A percentile compares a stretch with the other conserved stretches of the same genome.
Conservation (phyloP, 2,888 invertebrate species). For the Cantharis nigra region DNA sequence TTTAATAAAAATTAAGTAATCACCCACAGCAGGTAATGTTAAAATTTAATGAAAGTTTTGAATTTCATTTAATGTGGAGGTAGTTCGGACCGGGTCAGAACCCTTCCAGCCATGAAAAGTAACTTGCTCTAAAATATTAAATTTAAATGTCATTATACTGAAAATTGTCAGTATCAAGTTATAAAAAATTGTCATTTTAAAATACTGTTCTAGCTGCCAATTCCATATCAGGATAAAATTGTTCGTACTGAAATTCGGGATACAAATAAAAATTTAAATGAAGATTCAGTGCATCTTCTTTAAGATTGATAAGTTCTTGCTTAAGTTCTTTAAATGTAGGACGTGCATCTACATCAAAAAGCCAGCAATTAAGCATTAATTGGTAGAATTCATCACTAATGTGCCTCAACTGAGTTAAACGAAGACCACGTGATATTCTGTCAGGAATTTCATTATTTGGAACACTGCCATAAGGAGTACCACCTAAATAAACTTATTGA, state of each 20-base stretch:
- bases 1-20: neutral
- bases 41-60: neutral
- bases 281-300: constrained; percentile 39
- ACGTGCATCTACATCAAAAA: constrained; percentile 78
- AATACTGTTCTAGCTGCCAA: constrained; percentile 46
- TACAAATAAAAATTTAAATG: constrained; percentile 47
- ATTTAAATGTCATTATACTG: neutral
- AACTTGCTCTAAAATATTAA: neutral
- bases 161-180: neutral
- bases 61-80: neutral
- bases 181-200: constrained; percentile 28
- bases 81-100: neutral
- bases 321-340: constrained; percentile 69
- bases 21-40: neutral
- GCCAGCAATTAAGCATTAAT: constrained; percentile 83
- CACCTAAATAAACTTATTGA: constrained; percentile 57
- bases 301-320: constrained; percentile 38
- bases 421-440: constrained; percentile 70
- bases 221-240: constrained; percentile 51
- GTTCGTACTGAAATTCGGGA: constrained; percentile 52
- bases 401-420: constrained; percentile 75
- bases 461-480: constrained; percentile 77
- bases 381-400: constrained; percentile 81
- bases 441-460: constrained; percentile 68
- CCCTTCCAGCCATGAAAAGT: neutral